Base-by-base conservation (phyloP, 2,888 invertebrate species). In the Eledona agricola region DNA sequence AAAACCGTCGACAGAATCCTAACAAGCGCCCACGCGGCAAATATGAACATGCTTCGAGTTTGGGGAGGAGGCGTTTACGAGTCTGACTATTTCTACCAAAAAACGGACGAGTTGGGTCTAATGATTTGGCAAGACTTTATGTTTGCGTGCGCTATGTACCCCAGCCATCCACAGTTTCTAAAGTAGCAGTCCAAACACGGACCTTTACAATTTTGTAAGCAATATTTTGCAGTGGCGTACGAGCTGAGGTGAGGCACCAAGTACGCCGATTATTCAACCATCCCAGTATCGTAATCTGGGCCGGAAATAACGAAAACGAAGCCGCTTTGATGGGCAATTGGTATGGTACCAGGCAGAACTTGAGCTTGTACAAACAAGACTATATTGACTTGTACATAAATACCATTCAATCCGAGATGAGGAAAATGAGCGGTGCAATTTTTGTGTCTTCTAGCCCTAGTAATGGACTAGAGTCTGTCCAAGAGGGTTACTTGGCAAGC, bases 1-100 rank as follows among this genome's bases (percentile, higher is more conserved):
- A 79, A 78, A 63, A 78, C 80, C 77, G 82, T 92, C 40, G 76
- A 81, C 17, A 76, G 82, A 56, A 77, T 95, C 1, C 72, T 96
- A 20, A 70, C 75, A 40, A 85, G 90, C 0, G 88, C 88, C 0
- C 84, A 82, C 59, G 84, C 87, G 4, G 86, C 88, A 0, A 85
- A 96, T 71, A 94, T 96, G 90, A 91, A 93, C 67, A 92, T 93
- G 87, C 77, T 98, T 6, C 81, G 98, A n/a, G 91, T 98, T 1
- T 99, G 98, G 98, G 98, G 98, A 13, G 98, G 98, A n/a, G 98
- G 96, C 0, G 79, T 93, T 0, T 99, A 97, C 69, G 97, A 97
- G 72, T 86, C 88, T 0, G 91, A 96, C 62, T 81, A 83, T 49
- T 96, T 98, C 75, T 99, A 98, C 73, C 80, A 87, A 57, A 73